A percentile compares a stretch with the other conserved stretches of the same genome.
Conservation (phyloP, 2,797 vertebrate species). For the Antrozous pallidus region DNA sequence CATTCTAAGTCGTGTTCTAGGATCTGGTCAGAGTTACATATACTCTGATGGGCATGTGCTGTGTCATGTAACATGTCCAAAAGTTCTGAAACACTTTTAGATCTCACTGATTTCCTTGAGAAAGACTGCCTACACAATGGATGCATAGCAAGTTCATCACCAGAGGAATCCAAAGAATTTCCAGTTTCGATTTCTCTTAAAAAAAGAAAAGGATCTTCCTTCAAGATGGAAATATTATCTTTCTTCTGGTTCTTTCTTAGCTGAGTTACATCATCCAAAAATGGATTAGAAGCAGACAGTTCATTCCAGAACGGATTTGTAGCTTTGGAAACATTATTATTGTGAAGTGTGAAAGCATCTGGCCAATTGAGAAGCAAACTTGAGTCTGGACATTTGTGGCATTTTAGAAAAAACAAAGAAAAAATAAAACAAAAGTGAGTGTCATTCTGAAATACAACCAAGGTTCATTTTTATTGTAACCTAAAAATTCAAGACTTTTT, state of each 20-base stretch:
- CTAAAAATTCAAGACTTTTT: background rate
- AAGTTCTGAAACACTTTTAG: constrained; percentile 93
- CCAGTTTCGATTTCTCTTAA: constrained; percentile 81
- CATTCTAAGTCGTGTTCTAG: constrained; percentile 88
- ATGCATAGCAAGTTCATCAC: constrained; percentile 89
- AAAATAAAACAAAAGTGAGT: constrained; percentile 50
- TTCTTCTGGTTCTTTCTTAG: constrained; percentile 80
- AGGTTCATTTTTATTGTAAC: background rate
- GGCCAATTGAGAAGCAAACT: constrained; percentile 75
- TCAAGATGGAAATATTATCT: constrained; percentile 79
- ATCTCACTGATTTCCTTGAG: constrained; percentile 86
- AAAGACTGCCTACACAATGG: constrained; percentile 82
- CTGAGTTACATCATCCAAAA: constrained; percentile 91
- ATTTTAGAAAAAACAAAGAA: constrained; percentile 75
- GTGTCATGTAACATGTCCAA: constrained; percentile 86
- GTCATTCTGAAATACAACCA: background rate
- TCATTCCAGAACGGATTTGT: constrained; percentile 95
- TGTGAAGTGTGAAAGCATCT: constrained; percentile 75
- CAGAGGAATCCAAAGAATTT: constrained; percentile 89
- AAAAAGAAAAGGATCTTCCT: constrained; percentile 83
- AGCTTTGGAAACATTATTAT: constrained; percentile 75
- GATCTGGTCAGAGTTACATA: constrained; percentile 75
- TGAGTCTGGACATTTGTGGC: constrained; percentile 64
- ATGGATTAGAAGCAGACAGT: constrained; percentile 93
- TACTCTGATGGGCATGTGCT: constrained; percentile 73